A percentile compares a stretch with the other conserved stretches of the same genome.
These are phyloP conservation scores for Chymomyza costata DNA, from an alignment of 1,140 invertebrate species.

Conservation along the genomic window DNA sequence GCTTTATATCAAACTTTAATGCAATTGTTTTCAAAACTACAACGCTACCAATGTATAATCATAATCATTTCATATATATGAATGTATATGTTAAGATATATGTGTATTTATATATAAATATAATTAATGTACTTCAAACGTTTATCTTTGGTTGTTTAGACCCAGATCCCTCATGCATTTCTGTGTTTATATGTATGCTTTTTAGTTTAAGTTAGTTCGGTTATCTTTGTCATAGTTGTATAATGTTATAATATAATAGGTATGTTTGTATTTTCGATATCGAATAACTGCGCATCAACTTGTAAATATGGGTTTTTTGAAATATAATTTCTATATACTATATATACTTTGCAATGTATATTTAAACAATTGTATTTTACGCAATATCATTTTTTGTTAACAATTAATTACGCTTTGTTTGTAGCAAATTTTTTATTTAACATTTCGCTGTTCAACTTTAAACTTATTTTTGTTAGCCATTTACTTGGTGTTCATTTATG, in stretches of 20 bases:
- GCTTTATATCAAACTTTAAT: conserved; percentile 32
- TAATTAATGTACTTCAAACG: too few species aligned
- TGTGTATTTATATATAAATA: too few species aligned
- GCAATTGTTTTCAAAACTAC: conserved; percentile 47
- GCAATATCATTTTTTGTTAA: conserved; percentile 41
- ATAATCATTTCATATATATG: too few species aligned
- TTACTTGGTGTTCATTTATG: conserved; percentile 52
- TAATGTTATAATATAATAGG: conserved; percentile 42
- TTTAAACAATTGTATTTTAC: conserved; percentile 12
- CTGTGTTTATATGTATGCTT: too few species aligned
- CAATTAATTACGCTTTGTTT: conserved; percentile 60
- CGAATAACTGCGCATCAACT: conserved; percentile 61
- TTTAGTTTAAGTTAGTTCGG: conserved; percentile 18
- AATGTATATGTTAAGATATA: too few species aligned
- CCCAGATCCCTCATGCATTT: conserved; percentile 20
- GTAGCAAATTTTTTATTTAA: conserved; percentile 23
- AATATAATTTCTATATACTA: conserved; percentile 40
- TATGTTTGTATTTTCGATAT: too few species aligned
- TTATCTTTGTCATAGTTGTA: too few species aligned
- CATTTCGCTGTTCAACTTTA: conserved; percentile 53
- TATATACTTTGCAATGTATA: conserved; percentile 39
- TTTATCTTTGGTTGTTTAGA: conserved; percentile 59
- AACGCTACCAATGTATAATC: too few species aligned
- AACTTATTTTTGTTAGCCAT: conserved; percentile 37
- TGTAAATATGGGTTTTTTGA: conserved; percentile 57